These are phyloP conservation scores for Notarius lentiginosus DNA, from an alignment of 2,113 vertebrate genomes.

Conservation along the genomic window DNA sequence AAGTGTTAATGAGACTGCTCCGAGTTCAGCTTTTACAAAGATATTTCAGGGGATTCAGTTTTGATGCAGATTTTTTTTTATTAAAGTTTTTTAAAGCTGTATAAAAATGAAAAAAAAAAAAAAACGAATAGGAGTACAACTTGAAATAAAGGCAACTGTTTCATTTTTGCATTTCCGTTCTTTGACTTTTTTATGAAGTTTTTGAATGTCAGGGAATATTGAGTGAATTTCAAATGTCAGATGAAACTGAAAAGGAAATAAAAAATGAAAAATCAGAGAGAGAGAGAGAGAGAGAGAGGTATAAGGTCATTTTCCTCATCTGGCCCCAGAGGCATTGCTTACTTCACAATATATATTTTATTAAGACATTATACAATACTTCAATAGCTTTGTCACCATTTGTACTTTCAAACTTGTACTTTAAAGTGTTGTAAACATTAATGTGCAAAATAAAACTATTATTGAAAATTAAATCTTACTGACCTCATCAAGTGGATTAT, in stretches of 20 bases:
- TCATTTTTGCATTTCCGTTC: background rate
- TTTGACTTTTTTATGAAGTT: background rate
- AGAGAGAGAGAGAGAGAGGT: too few species aligned
- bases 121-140: background rate
- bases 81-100: background rate
- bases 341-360: background rate
- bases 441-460: background rate
- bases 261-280: background rate
- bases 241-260: background rate
- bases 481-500: background rate
- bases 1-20: background rate
- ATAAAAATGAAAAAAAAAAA: background rate
- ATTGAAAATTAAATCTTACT: background rate
- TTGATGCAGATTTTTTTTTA: background rate
- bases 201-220: slow-evolving; percentile 9
- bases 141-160: background rate
- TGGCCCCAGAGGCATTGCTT: background rate
- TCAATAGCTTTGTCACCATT: background rate
- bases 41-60: background rate
- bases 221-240: slow-evolving; percentile 10
- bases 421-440: background rate
- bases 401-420: background rate
- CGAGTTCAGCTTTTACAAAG: background rate
- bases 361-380: background rate
- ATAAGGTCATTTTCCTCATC: background rate